Conservation (phyloP, 2,113 vertebrate species). For the Triplophysa rosa region DNA sequence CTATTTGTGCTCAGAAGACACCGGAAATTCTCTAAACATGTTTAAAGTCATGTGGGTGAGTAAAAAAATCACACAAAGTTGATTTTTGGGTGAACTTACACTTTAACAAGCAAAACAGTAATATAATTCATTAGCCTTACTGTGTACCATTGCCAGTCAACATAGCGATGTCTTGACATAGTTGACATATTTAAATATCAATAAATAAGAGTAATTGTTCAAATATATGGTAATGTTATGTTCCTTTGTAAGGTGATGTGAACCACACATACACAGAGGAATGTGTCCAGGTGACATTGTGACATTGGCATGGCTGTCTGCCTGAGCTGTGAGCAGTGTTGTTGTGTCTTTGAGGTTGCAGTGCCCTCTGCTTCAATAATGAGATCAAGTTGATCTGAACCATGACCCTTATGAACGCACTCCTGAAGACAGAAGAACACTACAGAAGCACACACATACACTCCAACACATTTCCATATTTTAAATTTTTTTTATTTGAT, state of each 20-base stretch:
- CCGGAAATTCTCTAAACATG: too few species aligned
- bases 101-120: too few species aligned
- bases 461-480: neutral
- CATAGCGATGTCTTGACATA: too few species aligned
- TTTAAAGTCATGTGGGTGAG: too few species aligned
- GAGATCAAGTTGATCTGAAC: neutral
- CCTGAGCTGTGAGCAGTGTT: slow-evolving; percentile 26
- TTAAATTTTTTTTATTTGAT: too few species aligned
- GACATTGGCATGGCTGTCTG: slow-evolving; percentile 7
- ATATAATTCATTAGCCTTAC: neutral
- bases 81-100: too few species aligned
- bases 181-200: neutral
- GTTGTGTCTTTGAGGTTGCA: slow-evolving; percentile 26
- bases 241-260: neutral
- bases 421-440: neutral
- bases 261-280: neutral
- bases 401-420: slow-evolving; percentile 1
- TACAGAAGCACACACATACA: neutral
- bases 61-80: too few species aligned
- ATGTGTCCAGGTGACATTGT: neutral
- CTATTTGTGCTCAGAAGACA: too few species aligned
- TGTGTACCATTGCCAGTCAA: too few species aligned
- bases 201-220: neutral
- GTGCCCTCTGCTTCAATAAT: slow-evolving; percentile 6
- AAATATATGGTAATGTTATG: too few species aligned